These are phyloP conservation scores for Drosophila prostipennis DNA, from an alignment of 2,888 invertebrate species.

Conservation along the genomic window DNA sequence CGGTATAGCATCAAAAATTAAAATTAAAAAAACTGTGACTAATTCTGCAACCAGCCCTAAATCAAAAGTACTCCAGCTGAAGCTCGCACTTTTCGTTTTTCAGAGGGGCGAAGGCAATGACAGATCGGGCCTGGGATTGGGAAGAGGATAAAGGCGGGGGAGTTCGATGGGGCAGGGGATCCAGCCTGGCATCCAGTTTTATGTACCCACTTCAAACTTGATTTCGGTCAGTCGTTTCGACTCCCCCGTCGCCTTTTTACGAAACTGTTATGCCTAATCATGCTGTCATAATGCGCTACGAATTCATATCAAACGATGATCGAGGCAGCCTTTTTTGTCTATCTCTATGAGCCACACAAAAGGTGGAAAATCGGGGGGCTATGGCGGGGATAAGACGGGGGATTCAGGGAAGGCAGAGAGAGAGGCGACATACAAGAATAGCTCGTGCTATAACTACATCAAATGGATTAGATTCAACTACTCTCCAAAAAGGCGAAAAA, in stretches of 20 bases:
- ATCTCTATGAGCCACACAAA: conserved; percentile 32
- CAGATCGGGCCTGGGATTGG: conserved; percentile 66
- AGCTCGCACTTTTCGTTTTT: conserved; percentile 18
- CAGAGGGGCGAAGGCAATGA: conserved; percentile 65
- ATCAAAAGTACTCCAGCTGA: conserved; percentile 7
- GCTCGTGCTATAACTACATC: conserved; percentile 83
- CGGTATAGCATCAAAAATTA: too few relatives aligned
- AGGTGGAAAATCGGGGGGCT: not conserved
- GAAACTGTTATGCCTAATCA: conserved; percentile 84
- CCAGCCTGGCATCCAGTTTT: conserved; percentile 53
- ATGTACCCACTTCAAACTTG: conserved; percentile 77
- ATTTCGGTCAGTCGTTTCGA: conserved; percentile 62
- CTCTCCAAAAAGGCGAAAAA: conserved; percentile 78
- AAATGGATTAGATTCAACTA: conserved; percentile 81
- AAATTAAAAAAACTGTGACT: not conserved
- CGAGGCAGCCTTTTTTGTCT: conserved; percentile 74
- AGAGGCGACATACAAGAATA: conserved; percentile 73
- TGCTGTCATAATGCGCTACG: conserved; percentile 83
- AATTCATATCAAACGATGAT: conserved; percentile 81
- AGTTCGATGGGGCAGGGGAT: conserved; percentile 7
- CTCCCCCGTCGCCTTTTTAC: conserved; percentile 73
- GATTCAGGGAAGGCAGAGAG: conserved; percentile 2
- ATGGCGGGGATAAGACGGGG: conserved; percentile 12
- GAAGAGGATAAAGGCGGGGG: conserved; percentile 13
- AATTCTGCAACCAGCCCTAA: conserved; percentile 25